Evolutionary conservation across 2,888 invertebrate species (phyloP), one percentile per base, ranked within the genome.

Genomic region (Napeogenes inachia): DNA sequence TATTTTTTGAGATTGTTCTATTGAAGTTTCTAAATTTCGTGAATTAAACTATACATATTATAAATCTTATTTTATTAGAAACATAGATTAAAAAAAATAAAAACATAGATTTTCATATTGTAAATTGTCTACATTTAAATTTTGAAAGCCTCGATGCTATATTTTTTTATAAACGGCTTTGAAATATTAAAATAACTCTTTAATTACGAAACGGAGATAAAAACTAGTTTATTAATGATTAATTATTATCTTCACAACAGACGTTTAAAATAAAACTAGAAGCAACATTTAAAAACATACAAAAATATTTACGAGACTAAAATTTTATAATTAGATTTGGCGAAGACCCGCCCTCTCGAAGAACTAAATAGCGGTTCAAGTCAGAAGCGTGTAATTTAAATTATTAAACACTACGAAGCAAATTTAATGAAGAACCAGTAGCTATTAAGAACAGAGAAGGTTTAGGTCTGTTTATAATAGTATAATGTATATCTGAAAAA

Each of bases 281-380:
- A 67, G 73, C 66, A 73, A 55, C 62, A 63, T 69, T 67, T 80
- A 74, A 81, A 82, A 83, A 81, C 77, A 79, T 79, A 85, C 79
- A 82, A 84, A 83, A 84, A 81, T 78, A 70, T 73, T 73, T 79
- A 75, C 72, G 74, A 73, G 75, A 71, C 81, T 88, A 83, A 77
- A 74, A 75, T 79, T 74, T 82, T 81, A 80, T 90, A 89, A 90
- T 90, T 90, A 87, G 89, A 90, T 89, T 90, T 90, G 85, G 88
- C 87, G 81, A 81, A 77, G 81, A 75, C 70, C 81, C 87, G 78
- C 84, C 87, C 86, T 76, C 75, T 73, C 66, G 72, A 74, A 79
- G 75, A 76, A 76, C 68, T 70, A 66, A 66, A 57, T 53, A 46
- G 57, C 74, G 80, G 79, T 63, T 0, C 65, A 79, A 82, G 76